phyloP scores from a whole-genome alignment of 2,113 vertebrate species.

The Synodontis membranacea region DNA sequence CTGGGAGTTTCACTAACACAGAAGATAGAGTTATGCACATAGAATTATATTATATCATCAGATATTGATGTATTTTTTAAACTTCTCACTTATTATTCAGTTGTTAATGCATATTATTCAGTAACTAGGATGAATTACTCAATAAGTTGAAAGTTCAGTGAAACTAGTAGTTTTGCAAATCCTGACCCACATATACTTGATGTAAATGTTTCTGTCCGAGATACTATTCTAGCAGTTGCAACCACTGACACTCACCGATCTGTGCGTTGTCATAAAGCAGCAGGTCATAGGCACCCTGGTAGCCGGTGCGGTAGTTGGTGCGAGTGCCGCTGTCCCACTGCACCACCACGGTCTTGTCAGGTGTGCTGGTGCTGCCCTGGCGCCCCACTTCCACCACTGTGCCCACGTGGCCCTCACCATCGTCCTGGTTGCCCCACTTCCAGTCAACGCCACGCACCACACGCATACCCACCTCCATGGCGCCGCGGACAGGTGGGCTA shows the following conservation, averaged over 20 bases:
- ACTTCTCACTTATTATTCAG: neutral
- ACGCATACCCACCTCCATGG: constrained; percentile 97
- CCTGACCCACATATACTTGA: neutral
- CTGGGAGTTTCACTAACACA: too few relatives aligned
- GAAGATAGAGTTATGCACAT: too few relatives aligned
- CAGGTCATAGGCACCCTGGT: constrained; percentile 93
- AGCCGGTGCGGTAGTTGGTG: constrained; percentile 95
- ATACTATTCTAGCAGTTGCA: neutral
- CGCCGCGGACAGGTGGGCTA: constrained; percentile 63
- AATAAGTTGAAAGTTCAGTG: neutral
- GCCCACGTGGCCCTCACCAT: constrained; percentile 91
- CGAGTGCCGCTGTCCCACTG: constrained; percentile 98
- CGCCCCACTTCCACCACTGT: constrained; percentile 96
- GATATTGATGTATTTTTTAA: neutral
- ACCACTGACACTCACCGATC: constrained; percentile 77
- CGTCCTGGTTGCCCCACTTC: constrained; percentile 97
- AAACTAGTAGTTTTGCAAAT: neutral
- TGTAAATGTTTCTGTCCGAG: neutral
- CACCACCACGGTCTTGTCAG: constrained; percentile 95
- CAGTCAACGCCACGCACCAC: constrained; percentile 94
- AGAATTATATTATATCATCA: too few relatives aligned
- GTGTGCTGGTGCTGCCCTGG: constrained; percentile 93
- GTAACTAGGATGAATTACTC: neutral
- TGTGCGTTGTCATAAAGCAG: constrained; percentile 97
- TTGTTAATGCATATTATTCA: neutral